Evolutionary conservation across 2,888 invertebrate genomes (phyloP), one percentile per base, ranked within the genome.

Genomic region (Creontiades dilutus): DNA sequence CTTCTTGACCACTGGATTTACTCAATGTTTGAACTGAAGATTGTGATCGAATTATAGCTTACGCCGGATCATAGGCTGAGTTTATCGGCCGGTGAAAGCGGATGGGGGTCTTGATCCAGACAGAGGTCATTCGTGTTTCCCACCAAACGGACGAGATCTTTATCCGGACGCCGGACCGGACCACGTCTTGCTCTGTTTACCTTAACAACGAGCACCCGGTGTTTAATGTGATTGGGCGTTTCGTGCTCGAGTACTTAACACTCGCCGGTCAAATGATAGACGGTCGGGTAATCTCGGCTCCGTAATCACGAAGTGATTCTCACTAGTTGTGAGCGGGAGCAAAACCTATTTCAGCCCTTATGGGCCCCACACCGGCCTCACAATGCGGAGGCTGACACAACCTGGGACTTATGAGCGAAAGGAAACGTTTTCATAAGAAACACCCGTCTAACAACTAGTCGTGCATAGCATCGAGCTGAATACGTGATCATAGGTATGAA

Each of bases 161-260:
- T 57, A 57, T 57, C 57, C 57, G 19, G 57, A 57, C 5, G 57
- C 57, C 13, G 57, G 14, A 0, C n/a, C 57, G 7, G 57, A n/a
- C 57, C 57, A 57, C 57, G 57, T 57, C 57, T 57, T 57, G 57
- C 57, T 57, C 57, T 57, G 57, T 57, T 57, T 57, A 57, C 57
- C 57, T 57, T 57, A 57, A 16, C 57, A 57, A 57, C 57, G 19
- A 55, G n/a, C 37, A 37, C 37, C 57, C 57, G 19, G n/a, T 57
- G 16, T 57, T 57, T 16, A 57, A 16, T 57, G 57, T 57, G 57
- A 57, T 57, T 57, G 57, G 57, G 57, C n/a, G 57, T 57, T 57
- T 57, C 57, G 57, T 57, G n/a, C 57, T 5, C 13, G 19, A 14
- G 52, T 16, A n/a, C 57, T 57, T n/a, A 37, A 57, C 57, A 57